Conservation (phyloP, 2,113 vertebrate genomes). For the Otis tarda region DNA sequence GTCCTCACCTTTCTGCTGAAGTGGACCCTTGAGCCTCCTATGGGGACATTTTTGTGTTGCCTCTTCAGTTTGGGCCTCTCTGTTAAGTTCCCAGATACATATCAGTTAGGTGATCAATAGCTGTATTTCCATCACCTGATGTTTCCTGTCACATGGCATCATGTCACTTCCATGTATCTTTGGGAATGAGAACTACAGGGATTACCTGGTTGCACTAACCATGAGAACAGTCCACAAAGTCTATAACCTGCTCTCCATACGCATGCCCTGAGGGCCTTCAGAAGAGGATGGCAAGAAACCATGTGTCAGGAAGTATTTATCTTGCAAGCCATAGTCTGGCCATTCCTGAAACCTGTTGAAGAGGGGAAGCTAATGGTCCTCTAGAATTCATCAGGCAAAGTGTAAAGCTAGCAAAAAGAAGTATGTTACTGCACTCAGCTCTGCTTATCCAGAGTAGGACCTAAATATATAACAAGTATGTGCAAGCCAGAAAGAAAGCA, state of each 20-base stretch:
- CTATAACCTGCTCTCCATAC: neutral
- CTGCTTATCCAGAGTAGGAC: neutral
- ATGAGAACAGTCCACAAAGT: neutral
- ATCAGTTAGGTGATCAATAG: neutral
- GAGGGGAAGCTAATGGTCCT: neutral
- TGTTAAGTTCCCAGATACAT: neutral
- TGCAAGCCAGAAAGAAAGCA: neutral
- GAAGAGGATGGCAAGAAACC: neutral
- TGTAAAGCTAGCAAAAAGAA: neutral
- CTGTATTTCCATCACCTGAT: neutral
- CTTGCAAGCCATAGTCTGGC: neutral
- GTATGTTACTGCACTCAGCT: neutral
- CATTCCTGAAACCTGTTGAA: neutral
- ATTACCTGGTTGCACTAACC: neutral
- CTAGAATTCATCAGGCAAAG: neutral
- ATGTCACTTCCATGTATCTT: neutral
- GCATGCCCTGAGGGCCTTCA: neutral
- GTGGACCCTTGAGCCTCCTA: neutral
- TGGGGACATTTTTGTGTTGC: neutral
- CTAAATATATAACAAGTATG: neutral
- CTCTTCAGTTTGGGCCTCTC: neutral
- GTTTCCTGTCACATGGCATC: neutral
- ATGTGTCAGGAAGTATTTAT: neutral
- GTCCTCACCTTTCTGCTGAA: neutral
- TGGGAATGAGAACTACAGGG: neutral